These are phyloP conservation scores for Halcyon leucocephala DNA, from an alignment of 2,797 vertebrate genomes.

Conservation along the genomic window DNA sequence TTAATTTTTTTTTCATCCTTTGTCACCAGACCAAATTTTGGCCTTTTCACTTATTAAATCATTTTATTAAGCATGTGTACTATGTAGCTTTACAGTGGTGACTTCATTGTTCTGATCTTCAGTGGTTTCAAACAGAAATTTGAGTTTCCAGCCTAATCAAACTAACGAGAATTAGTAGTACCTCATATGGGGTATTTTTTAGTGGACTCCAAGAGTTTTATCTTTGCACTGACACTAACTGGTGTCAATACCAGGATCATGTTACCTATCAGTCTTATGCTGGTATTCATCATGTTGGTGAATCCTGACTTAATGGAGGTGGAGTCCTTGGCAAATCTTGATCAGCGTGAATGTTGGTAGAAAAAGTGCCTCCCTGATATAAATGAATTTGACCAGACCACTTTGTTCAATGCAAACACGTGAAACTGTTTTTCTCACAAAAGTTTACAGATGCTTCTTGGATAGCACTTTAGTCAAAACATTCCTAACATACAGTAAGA, in stretches of 20 bases:
- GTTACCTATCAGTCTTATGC: background rate
- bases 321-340: too few species aligned
- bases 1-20: background rate
- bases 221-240: background rate
- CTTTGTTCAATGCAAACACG: background rate
- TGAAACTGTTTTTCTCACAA: background rate
- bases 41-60: background rate
- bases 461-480: background rate
- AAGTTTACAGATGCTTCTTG: background rate
- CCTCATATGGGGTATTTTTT: background rate
- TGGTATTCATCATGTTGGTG: background rate
- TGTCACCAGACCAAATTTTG: background rate
- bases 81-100: background rate
- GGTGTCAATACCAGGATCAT: background rate
- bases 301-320: background rate
- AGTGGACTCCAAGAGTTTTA: background rate
- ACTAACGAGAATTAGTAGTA: background rate
- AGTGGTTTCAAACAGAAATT: background rate
- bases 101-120: background rate
- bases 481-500: background rate
- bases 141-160: background rate
- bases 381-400: background rate
- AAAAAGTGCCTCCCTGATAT: background rate
- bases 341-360: background rate
- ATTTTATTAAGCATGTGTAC: background rate